A percentile compares a stretch with the other conserved stretches of the same genome.
Conservation (phyloP, 2,113 vertebrate genomes). For the Panthera leo region DNA sequence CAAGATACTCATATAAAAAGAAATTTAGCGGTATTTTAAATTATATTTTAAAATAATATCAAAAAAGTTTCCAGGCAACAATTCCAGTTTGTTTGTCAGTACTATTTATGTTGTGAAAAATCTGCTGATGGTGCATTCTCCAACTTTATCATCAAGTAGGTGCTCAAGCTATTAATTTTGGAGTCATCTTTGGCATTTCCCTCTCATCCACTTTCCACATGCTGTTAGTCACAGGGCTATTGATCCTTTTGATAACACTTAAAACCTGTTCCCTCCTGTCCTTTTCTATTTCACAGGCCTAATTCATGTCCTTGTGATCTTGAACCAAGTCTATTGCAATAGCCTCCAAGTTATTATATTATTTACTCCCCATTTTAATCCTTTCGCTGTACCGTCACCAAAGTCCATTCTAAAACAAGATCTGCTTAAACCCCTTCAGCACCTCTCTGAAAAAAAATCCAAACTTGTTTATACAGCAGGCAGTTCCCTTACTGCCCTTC, state of each 20-base stretch:
- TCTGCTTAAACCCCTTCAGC: background rate
- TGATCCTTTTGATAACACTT: constrained; percentile 19
- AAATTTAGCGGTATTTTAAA: background rate
- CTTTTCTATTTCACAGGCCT: background rate
- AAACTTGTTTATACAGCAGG: background rate
- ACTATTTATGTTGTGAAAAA: background rate
- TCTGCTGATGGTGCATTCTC: background rate
- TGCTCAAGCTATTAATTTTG: background rate
- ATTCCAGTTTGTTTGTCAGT: background rate
- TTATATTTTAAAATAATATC: background rate
- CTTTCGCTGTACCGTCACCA: background rate
- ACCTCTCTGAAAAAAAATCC: background rate
- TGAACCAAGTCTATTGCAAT: background rate
- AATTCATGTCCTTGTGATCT: background rate
- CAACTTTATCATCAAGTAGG: background rate
- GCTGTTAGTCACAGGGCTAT: background rate
- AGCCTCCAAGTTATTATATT: background rate
- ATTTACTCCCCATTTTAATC: background rate
- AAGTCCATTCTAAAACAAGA: background rate
- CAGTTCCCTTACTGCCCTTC: background rate
- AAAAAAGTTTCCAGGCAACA: background rate
- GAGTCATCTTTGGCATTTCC: background rate
- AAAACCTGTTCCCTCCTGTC: constrained; percentile 6
- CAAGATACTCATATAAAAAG: background rate
- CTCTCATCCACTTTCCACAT: background rate